Conservation (phyloP, 2,113 vertebrate genomes). For the Carassius auratus region DNA sequence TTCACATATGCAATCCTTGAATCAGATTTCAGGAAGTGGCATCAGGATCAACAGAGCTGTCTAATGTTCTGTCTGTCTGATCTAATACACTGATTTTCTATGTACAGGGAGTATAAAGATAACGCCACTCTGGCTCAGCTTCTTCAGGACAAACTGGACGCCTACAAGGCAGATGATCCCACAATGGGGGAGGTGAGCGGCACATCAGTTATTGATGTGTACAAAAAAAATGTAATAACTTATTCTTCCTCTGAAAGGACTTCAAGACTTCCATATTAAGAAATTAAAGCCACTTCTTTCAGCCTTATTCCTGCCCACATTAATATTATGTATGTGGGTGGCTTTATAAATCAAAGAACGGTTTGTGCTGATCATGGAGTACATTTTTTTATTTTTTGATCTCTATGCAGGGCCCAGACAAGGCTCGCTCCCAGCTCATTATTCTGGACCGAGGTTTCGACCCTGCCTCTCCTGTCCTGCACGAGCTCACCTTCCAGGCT, state of each 20-base stretch:
- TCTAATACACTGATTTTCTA: constrained; percentile 27
- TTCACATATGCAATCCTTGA: background rate
- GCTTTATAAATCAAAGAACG: background rate
- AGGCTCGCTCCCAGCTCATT: constrained; percentile 92
- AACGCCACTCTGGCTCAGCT: constrained; percentile 93
- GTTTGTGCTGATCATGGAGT: background rate
- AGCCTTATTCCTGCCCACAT: too few species aligned
- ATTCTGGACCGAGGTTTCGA: constrained; percentile 96
- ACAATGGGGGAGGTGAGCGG: constrained; percentile 92
- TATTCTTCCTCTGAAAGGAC: too few species aligned
- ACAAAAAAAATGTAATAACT: too few species aligned
- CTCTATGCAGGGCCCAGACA: constrained; percentile 87
- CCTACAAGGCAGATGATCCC: constrained; percentile 96
- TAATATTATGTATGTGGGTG: too few species aligned
- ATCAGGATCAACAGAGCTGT: constrained; percentile 3
- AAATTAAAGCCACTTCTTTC: too few species aligned
- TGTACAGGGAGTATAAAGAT: constrained; percentile 85
- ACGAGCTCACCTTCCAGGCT: constrained; percentile 95
- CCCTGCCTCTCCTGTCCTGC: constrained; percentile 87
- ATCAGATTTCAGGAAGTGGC: background rate
- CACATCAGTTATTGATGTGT: background rate
- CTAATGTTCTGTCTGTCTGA: too few species aligned
- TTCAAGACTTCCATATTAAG: too few species aligned
- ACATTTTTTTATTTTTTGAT: background rate
- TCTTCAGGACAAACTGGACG: constrained; percentile 95